A percentile compares a stretch with the other conserved stretches of the same genome.
Evolutionary conservation across 1,140 invertebrate species (phyloP).

Genomic region (Cryptotermes secundus): DNA sequence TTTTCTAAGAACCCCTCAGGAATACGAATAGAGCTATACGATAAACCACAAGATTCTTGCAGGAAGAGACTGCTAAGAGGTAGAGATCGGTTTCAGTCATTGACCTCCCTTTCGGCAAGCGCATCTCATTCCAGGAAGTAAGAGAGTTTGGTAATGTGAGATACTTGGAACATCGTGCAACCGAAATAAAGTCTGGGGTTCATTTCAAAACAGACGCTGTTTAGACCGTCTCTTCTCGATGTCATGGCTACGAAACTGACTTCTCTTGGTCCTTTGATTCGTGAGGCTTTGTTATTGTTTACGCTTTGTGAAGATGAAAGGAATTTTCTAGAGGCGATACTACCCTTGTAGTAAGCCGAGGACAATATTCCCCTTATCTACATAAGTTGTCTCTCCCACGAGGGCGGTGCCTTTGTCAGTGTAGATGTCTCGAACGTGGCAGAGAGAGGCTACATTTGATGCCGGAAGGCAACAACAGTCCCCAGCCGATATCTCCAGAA

Average conservation of each 20-base stretch:
- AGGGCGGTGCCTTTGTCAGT: background rate
- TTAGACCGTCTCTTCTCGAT: background rate
- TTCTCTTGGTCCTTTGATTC: background rate
- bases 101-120: background rate
- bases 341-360: background rate
- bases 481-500: no score
- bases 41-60: no score
- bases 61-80: no score
- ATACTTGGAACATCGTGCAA: background rate
- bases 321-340: slow-evolving; percentile 5
- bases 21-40: no score
- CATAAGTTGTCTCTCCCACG: background rate
- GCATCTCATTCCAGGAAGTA: background rate
- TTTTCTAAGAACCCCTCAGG: no score
- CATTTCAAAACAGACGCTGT: background rate
- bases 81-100: background rate
- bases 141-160: background rate
- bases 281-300: slow-evolving; percentile 8
- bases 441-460: background rate
- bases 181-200: background rate
- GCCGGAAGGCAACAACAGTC: no score
- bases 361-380: background rate
- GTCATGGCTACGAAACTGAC: no score
- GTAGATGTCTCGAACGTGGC: no score
- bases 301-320: background rate